Conservation (phyloP, 2,797 vertebrate genomes). For the Podarcis lilfordi region DNA sequence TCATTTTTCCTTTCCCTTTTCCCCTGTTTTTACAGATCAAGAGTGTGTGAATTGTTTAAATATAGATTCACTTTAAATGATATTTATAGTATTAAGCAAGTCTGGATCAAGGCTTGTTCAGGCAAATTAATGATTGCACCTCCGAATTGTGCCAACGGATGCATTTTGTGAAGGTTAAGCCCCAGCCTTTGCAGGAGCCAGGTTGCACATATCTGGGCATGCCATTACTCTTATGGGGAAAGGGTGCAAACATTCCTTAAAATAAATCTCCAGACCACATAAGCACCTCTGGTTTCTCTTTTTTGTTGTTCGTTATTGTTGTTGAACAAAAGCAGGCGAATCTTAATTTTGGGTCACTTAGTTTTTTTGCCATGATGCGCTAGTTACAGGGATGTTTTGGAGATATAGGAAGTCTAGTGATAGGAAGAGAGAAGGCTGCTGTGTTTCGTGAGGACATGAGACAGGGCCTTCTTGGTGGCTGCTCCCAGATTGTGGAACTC, state of each 20-base stretch:
- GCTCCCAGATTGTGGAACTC: no score
- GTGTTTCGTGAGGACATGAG: no score
- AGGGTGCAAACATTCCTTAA: neutral
- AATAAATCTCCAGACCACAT: neutral
- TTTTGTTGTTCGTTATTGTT: neutral
- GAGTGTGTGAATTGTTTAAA: neutral
- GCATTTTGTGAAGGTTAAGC: conserved; percentile 42
- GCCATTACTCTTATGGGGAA: neutral
- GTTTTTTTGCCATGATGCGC: conserved; percentile 14
- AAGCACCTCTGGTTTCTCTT: neutral
- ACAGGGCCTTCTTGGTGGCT: no score
- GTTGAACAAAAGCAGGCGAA: neutral
- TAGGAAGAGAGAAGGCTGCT: no score
- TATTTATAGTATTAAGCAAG: neutral
- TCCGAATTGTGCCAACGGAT: conserved; percentile 6
- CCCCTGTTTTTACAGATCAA: no score
- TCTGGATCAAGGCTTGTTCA: conserved; percentile 14
- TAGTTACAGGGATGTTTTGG: conserved; percentile 1
- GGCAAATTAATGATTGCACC: conserved; percentile 32
- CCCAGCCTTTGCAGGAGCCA: conserved; percentile 9
- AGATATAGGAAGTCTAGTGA: neutral
- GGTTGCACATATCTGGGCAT: neutral
- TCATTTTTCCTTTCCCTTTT: neutral
- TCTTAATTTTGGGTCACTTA: neutral
- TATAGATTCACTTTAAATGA: conserved; percentile 2